A percentile compares a stretch with the other conserved stretches of the same genome.
Evolutionary conservation across 2,113 vertebrate species (phyloP).

Genomic region (Odontesthes bonariensis): DNA sequence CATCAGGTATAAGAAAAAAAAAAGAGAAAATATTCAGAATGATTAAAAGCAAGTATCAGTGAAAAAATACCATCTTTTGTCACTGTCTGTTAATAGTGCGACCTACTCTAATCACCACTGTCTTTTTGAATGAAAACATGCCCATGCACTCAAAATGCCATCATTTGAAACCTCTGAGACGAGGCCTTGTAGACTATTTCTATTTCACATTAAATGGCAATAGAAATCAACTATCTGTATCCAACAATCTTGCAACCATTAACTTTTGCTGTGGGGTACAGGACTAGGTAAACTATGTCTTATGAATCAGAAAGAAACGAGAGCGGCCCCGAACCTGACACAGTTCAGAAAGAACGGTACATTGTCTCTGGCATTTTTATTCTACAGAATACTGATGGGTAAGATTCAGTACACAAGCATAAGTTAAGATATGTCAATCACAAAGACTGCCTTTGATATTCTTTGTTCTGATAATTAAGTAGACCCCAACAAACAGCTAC

Average conservation of each 20-base stretch:
- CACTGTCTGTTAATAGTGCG: conserved; percentile 22
- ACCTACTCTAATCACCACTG: conserved; percentile 49
- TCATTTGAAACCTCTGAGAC: neutral
- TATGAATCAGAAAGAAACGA: conserved; percentile 13
- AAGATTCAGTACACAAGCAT: neutral
- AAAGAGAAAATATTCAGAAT: neutral
- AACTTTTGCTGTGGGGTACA: neutral
- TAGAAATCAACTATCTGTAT: conserved; percentile 4
- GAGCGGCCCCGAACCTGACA: neutral
- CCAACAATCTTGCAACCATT: conserved; percentile 13
- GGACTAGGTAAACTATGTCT: neutral
- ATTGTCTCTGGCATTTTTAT: neutral
- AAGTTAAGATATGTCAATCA: neutral
- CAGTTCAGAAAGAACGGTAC: neutral
- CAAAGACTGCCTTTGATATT: neutral
- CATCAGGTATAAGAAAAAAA: neutral
- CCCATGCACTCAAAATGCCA: conserved; percentile 22
- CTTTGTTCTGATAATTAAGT: neutral
- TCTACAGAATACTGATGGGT: neutral
- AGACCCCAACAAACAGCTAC: neutral
- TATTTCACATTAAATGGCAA: neutral
- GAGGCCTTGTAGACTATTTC: conserved; percentile 10
- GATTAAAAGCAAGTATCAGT: too few species aligned
- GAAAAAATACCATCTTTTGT: neutral
- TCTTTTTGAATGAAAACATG: conserved; percentile 57